Evolutionary conservation across 2,888 invertebrate genomes (phyloP), one percentile per base, ranked within the genome.

Genomic region (Lasioglossum oenotherae): DNA sequence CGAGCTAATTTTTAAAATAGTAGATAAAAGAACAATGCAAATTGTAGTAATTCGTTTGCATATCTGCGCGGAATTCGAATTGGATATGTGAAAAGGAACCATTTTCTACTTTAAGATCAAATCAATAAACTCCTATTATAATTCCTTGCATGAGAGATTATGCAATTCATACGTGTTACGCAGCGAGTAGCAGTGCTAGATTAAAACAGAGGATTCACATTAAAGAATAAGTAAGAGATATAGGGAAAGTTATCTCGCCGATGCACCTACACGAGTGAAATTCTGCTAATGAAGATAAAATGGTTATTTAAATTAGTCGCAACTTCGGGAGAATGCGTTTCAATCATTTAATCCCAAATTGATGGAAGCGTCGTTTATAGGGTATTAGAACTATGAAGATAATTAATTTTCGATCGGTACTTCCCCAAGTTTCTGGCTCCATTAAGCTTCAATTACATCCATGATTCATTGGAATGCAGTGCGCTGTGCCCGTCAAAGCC

Each of bases 371-470:
- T 41, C 46, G 27, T 78, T 38, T 46, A 44, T 16, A 71, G 16
- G 23, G 19, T n/a, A 57, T 71, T 60, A 41, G 35, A 41, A 72
- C 16, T 69, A 72, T 72, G 19, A 69, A 16, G 14, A 16, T 46
- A 8, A 72, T 82, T 82, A 71, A 81, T 80, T 82, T 81, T 71
- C 49, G 31, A 60, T 82, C 46, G 14, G 23, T 16, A 71, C 35
- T 82, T 41, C 12, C 19, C 35, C 1, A 38, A 75, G 46, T 81
- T 41, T 49, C 74, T 80, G 44, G 49, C 38, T 71, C 67, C 73
- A 31, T 74, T 44, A 44, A n/a, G n/a, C 19, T 31, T 72, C 57
- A 72, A 75, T 31, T 80, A 6, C n/a, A 6, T 23, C 46, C 0
- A 16, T 72, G 72, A 64, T 64, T 76, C 35, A 60, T 60, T 71